These are phyloP conservation scores for Oxyura jamaicensis DNA, from an alignment of 2,113 vertebrate genomes.

Conservation along the genomic window DNA sequence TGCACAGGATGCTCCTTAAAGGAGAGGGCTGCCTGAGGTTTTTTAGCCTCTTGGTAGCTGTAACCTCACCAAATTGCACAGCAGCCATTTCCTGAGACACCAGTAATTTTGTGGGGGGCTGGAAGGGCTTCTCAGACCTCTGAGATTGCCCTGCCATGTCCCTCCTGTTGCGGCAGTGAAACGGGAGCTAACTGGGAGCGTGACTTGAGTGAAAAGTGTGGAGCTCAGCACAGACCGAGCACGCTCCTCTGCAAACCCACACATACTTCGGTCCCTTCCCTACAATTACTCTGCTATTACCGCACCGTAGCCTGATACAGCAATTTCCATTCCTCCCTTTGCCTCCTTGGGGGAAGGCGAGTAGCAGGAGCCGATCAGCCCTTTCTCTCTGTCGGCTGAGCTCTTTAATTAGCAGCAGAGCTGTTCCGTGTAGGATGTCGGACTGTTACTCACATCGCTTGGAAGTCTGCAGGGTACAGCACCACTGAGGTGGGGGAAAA, in stretches of 20 bases:
- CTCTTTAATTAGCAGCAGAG: background rate
- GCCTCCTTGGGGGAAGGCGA: background rate
- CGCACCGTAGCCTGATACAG: background rate
- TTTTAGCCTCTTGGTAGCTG: background rate
- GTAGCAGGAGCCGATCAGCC: background rate
- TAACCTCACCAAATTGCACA: background rate
- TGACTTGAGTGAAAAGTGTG: background rate
- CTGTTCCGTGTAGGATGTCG: background rate
- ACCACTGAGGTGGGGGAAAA: background rate
- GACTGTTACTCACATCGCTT: background rate
- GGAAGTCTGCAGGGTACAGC: background rate
- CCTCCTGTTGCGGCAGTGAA: background rate
- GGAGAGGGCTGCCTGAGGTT: background rate
- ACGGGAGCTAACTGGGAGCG: background rate
- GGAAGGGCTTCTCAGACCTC: background rate
- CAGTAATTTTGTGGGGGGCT: background rate
- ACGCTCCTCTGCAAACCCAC: background rate
- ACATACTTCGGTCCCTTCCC: background rate
- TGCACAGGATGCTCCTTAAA: background rate
- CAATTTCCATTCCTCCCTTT: background rate
- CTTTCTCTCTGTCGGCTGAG: background rate
- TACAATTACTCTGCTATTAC: background rate
- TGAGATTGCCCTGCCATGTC: background rate
- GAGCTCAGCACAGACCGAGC: constrained; percentile 2
- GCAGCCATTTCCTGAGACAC: background rate